Evolutionary conservation across 2,888 invertebrate genomes (phyloP), one percentile per base, ranked within the genome.

Genomic region (Agrilus cyanescens): DNA sequence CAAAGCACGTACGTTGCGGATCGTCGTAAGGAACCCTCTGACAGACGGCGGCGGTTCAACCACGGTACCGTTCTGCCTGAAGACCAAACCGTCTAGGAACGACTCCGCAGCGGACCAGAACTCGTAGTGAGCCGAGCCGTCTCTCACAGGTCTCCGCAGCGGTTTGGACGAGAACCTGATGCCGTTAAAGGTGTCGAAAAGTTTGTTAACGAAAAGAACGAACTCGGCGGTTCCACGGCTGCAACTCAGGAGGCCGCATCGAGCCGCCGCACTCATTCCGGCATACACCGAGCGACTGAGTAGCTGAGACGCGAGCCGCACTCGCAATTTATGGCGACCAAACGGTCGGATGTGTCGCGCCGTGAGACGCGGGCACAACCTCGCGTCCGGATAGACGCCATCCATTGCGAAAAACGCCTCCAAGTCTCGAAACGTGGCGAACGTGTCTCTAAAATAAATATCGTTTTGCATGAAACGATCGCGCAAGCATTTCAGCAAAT

Each of bases 301-400:
- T n/a, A 44, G 20, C 18, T 44, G 40, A 31, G 41, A 30, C 14
- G 40, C 41, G 14, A 18, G 14, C 18, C 32, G 30, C 4, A 43
- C 46, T 16, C 41, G 40, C 43, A 46, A 43, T 46, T 43, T 46
- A 7, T 39, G 37, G 10, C 43, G 32, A 13, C 43, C 43, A n/a
- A 37, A 34, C 12, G 38, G 31, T 12, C 33, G 37, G 4, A 44
- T 16, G 36, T 46, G 46, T 5, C 14, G 12, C 32, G 40, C 43
- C 6, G 38, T 43, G n/a, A 43, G 25, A 34, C 38, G 40, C 4
- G 20, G 20, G 12, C 35, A 40, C 18, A 46, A 25, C 32, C 35
- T 39, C 4, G 34, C 37, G 12, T 46, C 40, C 16, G 4, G 12
- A 10, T n/a, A 15, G 12, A 12, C 14, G 16, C 10, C 35, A 10